Percentiles rank a stretch among this genome's conserved stretches.
Conservation (phyloP, 1,140 invertebrate genomes). For the Eubasilissa regina region DNA sequence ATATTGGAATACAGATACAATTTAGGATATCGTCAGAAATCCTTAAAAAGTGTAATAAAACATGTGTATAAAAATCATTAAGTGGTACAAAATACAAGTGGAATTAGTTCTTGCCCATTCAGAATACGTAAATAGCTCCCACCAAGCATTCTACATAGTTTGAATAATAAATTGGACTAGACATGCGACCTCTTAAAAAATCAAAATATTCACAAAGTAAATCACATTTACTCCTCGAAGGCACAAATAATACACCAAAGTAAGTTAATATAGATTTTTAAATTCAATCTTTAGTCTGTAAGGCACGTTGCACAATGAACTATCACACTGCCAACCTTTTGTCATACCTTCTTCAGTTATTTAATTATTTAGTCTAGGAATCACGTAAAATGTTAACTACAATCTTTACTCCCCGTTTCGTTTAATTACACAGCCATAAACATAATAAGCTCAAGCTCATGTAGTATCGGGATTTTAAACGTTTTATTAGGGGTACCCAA, state of each 20-base stretch:
- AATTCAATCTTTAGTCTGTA: not conserved
- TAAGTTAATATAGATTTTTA: slow-evolving; percentile 9
- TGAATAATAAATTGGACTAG: not conserved
- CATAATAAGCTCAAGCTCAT: slow-evolving; percentile 9
- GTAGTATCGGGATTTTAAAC: not conserved
- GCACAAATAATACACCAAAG: slow-evolving; percentile 16
- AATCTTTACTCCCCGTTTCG: not conserved
- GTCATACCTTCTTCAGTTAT: not conserved
- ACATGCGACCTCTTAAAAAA: not conserved
- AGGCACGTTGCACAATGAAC: slow-evolving; percentile 10
- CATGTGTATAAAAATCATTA: slow-evolving; percentile 3
- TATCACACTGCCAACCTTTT: not conserved
- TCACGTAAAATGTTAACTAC: not conserved
- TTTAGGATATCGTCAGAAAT: not conserved
- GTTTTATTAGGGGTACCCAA: not conserved
- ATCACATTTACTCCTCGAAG: slow-evolving; percentile 8
- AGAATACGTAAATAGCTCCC: not conserved
- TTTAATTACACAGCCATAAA: not conserved
- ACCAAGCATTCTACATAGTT: slow-evolving; percentile 7
- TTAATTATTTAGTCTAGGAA: not conserved
- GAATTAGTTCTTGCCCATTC: not conserved
- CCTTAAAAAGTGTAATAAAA: slow-evolving; percentile 13
- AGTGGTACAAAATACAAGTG: slow-evolving; percentile 6
- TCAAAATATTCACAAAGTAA: not conserved
- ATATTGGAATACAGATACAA: slow-evolving; percentile 18